Conservation (phyloP, 2,113 vertebrate genomes). For the Hemiscyllium ocellatum region DNA sequence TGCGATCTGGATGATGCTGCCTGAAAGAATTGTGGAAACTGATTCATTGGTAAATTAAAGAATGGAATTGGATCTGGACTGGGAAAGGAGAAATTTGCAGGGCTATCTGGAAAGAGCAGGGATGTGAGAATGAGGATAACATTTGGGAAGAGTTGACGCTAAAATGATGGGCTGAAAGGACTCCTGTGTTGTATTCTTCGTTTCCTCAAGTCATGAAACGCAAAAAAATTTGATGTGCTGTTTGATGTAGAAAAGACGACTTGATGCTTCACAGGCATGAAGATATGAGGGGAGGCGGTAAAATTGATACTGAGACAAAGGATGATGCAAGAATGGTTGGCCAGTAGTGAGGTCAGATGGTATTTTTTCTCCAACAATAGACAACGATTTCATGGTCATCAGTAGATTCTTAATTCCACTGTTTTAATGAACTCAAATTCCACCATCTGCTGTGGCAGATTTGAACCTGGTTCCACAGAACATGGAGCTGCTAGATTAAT, state of each 20-base stretch:
- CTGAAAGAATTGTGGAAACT: not conserved
- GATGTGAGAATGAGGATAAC: not conserved
- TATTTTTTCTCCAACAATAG: too few species aligned
- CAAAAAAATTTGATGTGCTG: not conserved
- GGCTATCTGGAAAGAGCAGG: not conserved
- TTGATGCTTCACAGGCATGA: not conserved
- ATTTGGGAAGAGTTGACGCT: not conserved
- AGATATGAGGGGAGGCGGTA: not conserved
- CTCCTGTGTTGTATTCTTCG: not conserved
- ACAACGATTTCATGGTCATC: too few species aligned
- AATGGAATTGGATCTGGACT: not conserved
- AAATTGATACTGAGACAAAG: not conserved
- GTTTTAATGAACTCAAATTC: not conserved
- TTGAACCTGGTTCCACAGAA: too few species aligned
- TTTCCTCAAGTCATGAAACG: not conserved
- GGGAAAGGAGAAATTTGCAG: not conserved
- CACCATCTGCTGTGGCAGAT: not conserved
- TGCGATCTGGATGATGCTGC: not conserved
- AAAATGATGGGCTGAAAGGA: not conserved
- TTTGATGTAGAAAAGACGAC: not conserved
- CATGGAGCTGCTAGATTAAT: too few species aligned
- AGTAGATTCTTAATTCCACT: too few species aligned
- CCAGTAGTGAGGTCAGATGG: not conserved
- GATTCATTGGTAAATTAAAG: not conserved
- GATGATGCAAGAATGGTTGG: not conserved